phyloP scores from a whole-genome alignment of 1,140 invertebrate species.

The Macrotrachela quadricornifera region DNA sequence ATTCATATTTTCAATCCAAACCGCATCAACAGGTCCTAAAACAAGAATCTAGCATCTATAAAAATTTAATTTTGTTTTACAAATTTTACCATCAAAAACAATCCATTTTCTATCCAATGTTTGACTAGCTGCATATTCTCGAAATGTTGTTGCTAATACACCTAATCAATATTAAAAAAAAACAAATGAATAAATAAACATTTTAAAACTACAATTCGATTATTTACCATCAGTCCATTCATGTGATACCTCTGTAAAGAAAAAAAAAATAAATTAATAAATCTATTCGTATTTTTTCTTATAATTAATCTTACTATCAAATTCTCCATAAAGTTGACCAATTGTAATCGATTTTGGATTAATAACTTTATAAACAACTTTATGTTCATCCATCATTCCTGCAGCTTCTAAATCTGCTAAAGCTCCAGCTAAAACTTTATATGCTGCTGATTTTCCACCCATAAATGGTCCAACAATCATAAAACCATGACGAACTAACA shows the following conservation, averaged over 20 bases:
- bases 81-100: slow-evolving; percentile 16
- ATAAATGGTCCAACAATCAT: slow-evolving; percentile 30
- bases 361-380: slow-evolving; percentile 25
- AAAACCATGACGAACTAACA: slow-evolving; percentile 27
- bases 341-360: slow-evolving; percentile 32
- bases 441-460: slow-evolving; percentile 26
- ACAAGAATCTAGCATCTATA: slow-evolving; percentile 28
- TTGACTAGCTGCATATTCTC: slow-evolving; percentile 27
- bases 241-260: slow-evolving; percentile 16
- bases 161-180: slow-evolving; percentile 29
- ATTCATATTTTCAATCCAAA: slow-evolving; percentile 34
- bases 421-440: slow-evolving; percentile 19
- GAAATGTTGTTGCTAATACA: slow-evolving; percentile 36
- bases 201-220: neutral
- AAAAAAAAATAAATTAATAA: too few species aligned
- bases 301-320: slow-evolving; percentile 17
- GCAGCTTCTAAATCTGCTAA: slow-evolving; percentile 32
- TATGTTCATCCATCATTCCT: slow-evolving; percentile 17
- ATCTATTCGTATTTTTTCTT: too few species aligned
- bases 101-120: slow-evolving; percentile 35
- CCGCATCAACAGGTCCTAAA: slow-evolving; percentile 27
- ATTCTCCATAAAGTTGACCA: slow-evolving; percentile 31
- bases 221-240: slow-evolving; percentile 29
- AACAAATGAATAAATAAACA: neutral
- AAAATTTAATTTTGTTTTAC: slow-evolving; percentile 12